Evolutionary conservation across 2,888 invertebrate species (phyloP), one percentile per base, ranked within the genome.

Genomic region (Polyommatus iphigenia): DNA sequence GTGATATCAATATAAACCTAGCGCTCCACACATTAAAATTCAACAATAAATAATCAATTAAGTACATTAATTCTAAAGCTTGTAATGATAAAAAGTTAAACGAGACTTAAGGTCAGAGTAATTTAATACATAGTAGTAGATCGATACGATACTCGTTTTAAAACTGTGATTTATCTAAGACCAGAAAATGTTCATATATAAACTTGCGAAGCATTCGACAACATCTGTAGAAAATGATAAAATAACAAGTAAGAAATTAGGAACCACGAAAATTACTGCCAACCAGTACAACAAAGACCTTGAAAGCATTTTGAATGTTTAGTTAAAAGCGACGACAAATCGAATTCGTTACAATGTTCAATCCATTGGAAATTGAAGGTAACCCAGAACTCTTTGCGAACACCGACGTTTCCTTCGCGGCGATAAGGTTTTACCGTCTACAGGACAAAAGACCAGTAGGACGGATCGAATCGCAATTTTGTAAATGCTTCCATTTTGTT

Each of bases 1-100:
- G 67, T 67, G 67, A 67, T 67, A 67, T 67, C 67, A 67, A 67
- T 67, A 50, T 24, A 18, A 20, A 54, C 29, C 54, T 24, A 75
- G 75, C 75, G 18, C 73, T 15, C 29, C 18, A 18, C 24, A 20
- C 62, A 67, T 67, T 67, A 67, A 29, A 67, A 75, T 54, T 54
- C 75, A 54, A 75, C 54, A 75, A 75, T 75, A 75, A 75, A 75
- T 75, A 54, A 75, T 75, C 75, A 75, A 54, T 75, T 75, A 75
- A 15, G 75, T 75, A 54, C 75, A 75, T 75, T 75, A 54, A 29
- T 73, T 73, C 50, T 29, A 75, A 54, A 50, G 75, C 24, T 75
- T 75, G 75, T 75, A 50, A 54, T 75, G 29, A 75, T 46, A 46
- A 75, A 75, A 75, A 50, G 18, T 6, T 20, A 50, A 24, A 29